Base-by-base conservation (phyloP, 2,797 vertebrate species). In the Emys orbicularis region DNA sequence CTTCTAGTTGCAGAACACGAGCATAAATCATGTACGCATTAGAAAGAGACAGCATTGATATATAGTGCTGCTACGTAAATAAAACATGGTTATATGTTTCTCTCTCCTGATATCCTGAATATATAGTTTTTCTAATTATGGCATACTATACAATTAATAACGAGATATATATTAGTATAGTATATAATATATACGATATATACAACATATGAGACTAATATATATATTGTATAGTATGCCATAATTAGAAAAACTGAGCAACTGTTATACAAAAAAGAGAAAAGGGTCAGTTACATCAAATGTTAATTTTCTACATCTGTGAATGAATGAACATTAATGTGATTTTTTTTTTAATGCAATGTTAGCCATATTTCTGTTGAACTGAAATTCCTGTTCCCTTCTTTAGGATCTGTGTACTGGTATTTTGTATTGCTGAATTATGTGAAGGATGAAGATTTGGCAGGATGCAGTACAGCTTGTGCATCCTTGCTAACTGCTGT, bases 361-460 rank as follows among this genome's bases (percentile, higher is more conserved):
- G 18, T 44, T n/a, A 12, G 3, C 61, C 0, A 1, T 31, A 5
- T 83, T 91, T 97, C 61, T 83, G 3, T 2, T 90, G 79, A 89
- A 79, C 12, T 77, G 1, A 16, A 11, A 19, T 54, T 79, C 18
- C 41, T 82, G 83, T 92, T n/a, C 41, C 89, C 81, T 91, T 77
- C 91, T 92, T 50, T 95, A 99, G 99, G 99, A 81, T 99, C 99
- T 2, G 99, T 99, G 34, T 99, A 99, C 95, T 99, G 99, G 99
- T 99, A 99, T 98, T 99, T 99, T 97, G 99, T 99, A 31, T 97
- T 99, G 95, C 97, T 99, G 97, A 99, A 99, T 98, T 99, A 99
- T 3, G 99, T 99, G 41, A 99, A 99, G 97, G 99, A 99, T 95
- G 99, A 99, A 97, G 99, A 99, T 97, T 93, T 99, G 97, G 99